A percentile compares a stretch with the other conserved stretches of the same genome.
Conservation (phyloP, 2,797 vertebrate species). For the Takifugu ocellatus region DNA sequence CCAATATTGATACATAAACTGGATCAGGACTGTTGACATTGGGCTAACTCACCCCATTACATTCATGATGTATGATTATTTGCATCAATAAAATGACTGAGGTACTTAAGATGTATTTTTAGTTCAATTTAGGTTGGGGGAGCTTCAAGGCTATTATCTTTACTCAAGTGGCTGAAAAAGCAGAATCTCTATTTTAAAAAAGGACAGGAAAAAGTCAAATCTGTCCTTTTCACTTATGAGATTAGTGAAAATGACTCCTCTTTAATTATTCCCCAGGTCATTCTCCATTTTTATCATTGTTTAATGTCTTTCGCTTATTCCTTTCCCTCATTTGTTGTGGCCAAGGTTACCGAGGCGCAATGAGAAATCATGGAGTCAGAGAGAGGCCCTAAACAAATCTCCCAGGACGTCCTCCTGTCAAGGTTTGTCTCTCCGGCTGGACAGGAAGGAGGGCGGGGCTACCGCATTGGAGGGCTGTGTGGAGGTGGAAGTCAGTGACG, state of each 20-base stretch:
- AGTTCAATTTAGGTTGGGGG: too few relatives aligned
- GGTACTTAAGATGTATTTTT: too few relatives aligned
- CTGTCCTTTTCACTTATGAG: conserved; percentile 47
- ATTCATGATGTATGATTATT: too few relatives aligned
- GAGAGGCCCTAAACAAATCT: conserved; percentile 69
- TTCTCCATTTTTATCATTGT: conserved; percentile 4
- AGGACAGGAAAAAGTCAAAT: too few relatives aligned
- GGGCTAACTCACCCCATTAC: too few relatives aligned
- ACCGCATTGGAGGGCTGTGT: conserved; percentile 38
- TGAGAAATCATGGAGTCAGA: conserved; percentile 23
- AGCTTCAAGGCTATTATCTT: too few relatives aligned
- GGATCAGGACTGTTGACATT: too few relatives aligned
- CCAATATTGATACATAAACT: too few relatives aligned
- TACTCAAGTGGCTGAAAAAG: too few relatives aligned
- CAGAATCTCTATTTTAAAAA: too few relatives aligned
- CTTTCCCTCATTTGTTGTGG: conserved; percentile 21
- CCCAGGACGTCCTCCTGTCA: conserved; percentile 75
- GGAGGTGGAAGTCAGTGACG: conserved; percentile 70
- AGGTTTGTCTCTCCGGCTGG: conserved; percentile 68
- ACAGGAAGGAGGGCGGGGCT: conserved; percentile 48
- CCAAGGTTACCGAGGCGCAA: conserved; percentile 70
- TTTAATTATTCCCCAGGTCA: conserved; percentile 2
- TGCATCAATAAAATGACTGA: too few relatives aligned
- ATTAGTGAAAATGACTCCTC: conserved; percentile 71
- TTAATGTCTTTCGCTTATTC: conserved; percentile 17